phyloP scores from a whole-genome alignment of 2,797 vertebrate species.

The Ptychobarbus kaznakovi region DNA sequence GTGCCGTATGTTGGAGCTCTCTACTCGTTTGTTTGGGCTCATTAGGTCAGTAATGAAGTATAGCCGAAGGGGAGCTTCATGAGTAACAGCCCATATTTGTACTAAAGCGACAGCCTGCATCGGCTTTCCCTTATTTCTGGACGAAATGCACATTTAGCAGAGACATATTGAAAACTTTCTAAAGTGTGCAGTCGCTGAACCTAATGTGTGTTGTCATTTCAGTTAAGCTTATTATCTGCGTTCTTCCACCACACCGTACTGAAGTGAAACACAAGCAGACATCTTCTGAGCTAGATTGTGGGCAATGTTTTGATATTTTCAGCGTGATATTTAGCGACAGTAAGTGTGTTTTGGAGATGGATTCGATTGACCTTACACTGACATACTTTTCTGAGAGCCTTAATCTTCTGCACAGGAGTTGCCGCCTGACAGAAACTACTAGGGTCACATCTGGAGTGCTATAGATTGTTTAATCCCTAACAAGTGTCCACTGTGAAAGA shows the following conservation, averaged over 20 bases:
- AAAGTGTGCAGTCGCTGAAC: slow-evolving; percentile 52
- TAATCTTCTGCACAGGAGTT: slow-evolving; percentile 33
- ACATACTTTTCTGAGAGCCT: slow-evolving; percentile 14
- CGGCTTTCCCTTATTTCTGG: slow-evolving; percentile 28
- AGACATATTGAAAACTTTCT: slow-evolving; percentile 55
- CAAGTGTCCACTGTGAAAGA: slow-evolving; percentile 31
- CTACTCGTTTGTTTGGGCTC: slow-evolving; percentile 57
- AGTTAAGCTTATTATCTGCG: slow-evolving; percentile 51
- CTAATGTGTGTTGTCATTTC: slow-evolving; percentile 57
- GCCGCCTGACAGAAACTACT: slow-evolving; percentile 31
- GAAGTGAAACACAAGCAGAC: slow-evolving; percentile 41
- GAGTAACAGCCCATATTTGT: slow-evolving; percentile 56
- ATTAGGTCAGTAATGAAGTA: slow-evolving; percentile 65
- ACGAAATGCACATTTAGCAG: slow-evolving; percentile 51
- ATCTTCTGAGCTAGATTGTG: slow-evolving; percentile 34
- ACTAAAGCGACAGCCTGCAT: slow-evolving; percentile 51
- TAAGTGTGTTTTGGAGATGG: slow-evolving; percentile 31
- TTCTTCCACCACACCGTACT: slow-evolving; percentile 27
- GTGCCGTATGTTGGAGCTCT: slow-evolving; percentile 43
- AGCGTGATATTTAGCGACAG: slow-evolving; percentile 15
- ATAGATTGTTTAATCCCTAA: slow-evolving; percentile 47
- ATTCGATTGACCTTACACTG: slow-evolving; percentile 41
- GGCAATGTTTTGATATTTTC: slow-evolving; percentile 28
- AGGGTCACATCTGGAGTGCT: slow-evolving; percentile 38
- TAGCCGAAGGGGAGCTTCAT: slow-evolving; percentile 54